These are phyloP conservation scores for Anoplopoma fimbria DNA, from an alignment of 2,113 vertebrate species.

Conservation along the genomic window DNA sequence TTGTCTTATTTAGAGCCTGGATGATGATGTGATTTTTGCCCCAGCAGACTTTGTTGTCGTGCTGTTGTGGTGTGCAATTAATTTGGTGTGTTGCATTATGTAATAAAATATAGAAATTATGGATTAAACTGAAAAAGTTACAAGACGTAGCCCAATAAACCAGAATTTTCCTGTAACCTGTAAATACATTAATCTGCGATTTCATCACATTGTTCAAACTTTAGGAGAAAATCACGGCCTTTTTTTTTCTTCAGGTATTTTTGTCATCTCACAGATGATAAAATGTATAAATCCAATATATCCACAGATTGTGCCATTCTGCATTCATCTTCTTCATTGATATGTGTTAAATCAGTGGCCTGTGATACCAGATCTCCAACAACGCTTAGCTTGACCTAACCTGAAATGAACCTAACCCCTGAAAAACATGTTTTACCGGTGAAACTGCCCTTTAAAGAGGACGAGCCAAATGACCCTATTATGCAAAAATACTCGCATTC, in stretches of 20 bases:
- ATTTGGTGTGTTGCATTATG: too few relatives aligned
- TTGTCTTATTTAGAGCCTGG: neutral
- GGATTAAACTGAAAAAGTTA: too few relatives aligned
- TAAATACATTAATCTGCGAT: too few relatives aligned
- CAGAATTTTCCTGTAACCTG: too few relatives aligned
- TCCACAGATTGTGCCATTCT: neutral
- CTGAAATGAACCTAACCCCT: neutral
- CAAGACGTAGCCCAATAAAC: too few relatives aligned
- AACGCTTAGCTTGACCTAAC: neutral
- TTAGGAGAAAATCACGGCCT: neutral
- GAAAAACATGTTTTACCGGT: neutral
- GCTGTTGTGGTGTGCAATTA: too few relatives aligned
- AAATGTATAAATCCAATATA: neutral
- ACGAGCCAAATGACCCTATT: neutral
- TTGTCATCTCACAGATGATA: neutral
- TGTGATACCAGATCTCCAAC: neutral
- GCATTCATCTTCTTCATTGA: neutral
- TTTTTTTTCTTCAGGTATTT: neutral
- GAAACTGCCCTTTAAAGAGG: neutral
- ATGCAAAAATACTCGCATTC: too few relatives aligned
- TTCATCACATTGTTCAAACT: too few relatives aligned
- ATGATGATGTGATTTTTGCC: too few relatives aligned
- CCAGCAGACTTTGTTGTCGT: too few relatives aligned
- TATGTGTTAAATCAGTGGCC: neutral
- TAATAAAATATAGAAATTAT: neutral